Conservation (phyloP, 2,113 vertebrate species). For the Ancistrus triradiatus region DNA sequence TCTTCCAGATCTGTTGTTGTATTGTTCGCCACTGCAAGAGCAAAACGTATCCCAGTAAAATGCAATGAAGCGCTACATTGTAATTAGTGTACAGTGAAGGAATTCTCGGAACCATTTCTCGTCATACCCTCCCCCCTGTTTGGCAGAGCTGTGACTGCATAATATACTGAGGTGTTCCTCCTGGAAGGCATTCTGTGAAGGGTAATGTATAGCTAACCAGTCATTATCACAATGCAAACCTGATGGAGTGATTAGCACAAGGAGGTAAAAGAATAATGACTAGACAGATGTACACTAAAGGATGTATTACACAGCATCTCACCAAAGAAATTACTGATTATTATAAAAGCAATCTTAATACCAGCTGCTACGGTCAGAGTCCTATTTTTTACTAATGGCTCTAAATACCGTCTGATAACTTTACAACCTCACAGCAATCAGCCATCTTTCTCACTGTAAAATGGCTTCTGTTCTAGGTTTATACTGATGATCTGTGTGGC, state of each 20-base stretch:
- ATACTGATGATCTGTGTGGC: too few relatives aligned
- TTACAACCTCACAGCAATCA: too few relatives aligned
- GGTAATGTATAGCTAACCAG: background rate
- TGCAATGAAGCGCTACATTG: conserved; percentile 50
- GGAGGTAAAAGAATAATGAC: background rate
- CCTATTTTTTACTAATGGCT: too few relatives aligned
- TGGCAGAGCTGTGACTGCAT: conserved; percentile 14
- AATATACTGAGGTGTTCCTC: conserved; percentile 31
- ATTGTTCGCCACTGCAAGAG: conserved; percentile 45
- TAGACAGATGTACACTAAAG: background rate
- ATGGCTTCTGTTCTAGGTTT: too few relatives aligned
- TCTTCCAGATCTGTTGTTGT: conserved; percentile 14
- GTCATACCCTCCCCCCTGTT: conserved; percentile 2
- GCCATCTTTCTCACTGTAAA: too few relatives aligned
- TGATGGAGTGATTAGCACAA: background rate
- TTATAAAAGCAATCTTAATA: too few relatives aligned
- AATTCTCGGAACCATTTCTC: conserved; percentile 30
- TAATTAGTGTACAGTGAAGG: conserved; percentile 53
- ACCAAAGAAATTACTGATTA: too few relatives aligned
- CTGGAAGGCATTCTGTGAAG: conserved; percentile 37
- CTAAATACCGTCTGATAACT: too few relatives aligned
- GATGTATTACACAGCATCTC: too few relatives aligned
- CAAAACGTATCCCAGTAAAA: conserved; percentile 55
- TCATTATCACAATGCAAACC: background rate
- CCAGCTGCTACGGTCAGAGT: too few relatives aligned